Percentiles rank a stretch among this genome's conserved stretches.
phyloP scores from a whole-genome alignment of 2,113 vertebrate species.

The Cynoglossus semilaevis region DNA sequence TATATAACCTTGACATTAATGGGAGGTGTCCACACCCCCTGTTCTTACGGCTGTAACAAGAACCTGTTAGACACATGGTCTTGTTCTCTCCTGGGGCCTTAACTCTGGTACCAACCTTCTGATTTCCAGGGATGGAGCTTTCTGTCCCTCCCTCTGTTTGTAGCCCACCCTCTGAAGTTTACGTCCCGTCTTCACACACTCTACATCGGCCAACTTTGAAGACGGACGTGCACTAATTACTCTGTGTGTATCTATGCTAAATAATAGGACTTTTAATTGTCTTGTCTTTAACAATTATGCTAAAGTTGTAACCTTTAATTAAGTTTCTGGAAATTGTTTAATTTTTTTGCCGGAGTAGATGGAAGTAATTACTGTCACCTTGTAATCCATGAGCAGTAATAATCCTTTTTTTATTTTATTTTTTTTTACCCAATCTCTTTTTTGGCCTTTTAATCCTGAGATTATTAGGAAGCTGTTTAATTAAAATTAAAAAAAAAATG shows the following conservation, averaged over 20 bases:
- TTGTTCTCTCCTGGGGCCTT: conserved; percentile 45
- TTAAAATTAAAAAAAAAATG: no score
- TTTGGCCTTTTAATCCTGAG: conserved; percentile 58
- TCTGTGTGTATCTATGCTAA: conserved; percentile 66
- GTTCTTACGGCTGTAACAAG: conserved; percentile 52
- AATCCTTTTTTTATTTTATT: conserved; percentile 66
- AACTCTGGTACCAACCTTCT: conserved; percentile 62
- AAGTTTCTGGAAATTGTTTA: conserved; percentile 68
- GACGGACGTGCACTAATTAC: conserved; percentile 60
- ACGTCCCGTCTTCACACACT: conserved; percentile 50
- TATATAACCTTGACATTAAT: conserved; percentile 68
- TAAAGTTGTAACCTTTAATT: conserved; percentile 76
- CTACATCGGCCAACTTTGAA: conserved; percentile 45
- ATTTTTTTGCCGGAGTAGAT: conserved; percentile 67
- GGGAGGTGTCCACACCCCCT: conserved; percentile 57
- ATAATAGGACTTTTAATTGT: conserved; percentile 77
- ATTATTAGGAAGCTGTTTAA: conserved; percentile 59
- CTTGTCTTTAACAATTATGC: conserved; percentile 75
- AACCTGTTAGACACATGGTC: conserved; percentile 60
- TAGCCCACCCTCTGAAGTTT: conserved; percentile 51
- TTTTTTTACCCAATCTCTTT: conserved; percentile 65
- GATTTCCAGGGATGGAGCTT: conserved; percentile 32
- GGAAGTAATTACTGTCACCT: conserved; percentile 75
- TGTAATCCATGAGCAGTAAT: conserved; percentile 66
- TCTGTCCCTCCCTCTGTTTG: conserved; percentile 31